Percentiles rank a stretch among this genome's conserved stretches.
Evolutionary conservation across 2,888 invertebrate genomes (phyloP).

Genomic region (Ditylenchus weischeri): DNA sequence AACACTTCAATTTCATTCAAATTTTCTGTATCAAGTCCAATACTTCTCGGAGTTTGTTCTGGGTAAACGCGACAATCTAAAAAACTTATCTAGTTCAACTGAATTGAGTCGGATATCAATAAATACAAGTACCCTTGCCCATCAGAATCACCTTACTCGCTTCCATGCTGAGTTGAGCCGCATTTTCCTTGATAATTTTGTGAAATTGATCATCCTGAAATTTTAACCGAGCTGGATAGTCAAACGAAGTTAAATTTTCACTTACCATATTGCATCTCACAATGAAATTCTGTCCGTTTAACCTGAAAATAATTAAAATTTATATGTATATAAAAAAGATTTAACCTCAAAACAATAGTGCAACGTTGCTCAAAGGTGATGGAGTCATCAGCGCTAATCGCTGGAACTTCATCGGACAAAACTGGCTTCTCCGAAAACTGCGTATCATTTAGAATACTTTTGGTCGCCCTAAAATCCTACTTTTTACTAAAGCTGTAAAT

Average conservation of each 20-base stretch:
- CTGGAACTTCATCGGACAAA: too few species aligned
- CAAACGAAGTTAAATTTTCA: background rate
- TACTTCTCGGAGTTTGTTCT: constrained; percentile 14
- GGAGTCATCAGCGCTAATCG: too few species aligned
- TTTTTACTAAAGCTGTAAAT: too few species aligned
- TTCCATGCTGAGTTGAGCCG: constrained; percentile 14
- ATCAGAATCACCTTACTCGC: constrained; percentile 16
- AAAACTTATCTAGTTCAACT: too few species aligned
- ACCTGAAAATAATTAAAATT: constrained; percentile 5
- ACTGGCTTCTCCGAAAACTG: too few species aligned
- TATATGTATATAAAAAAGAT: background rate
- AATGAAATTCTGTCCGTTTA: background rate
- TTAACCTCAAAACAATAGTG: too few species aligned
- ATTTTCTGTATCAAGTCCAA: constrained; percentile 13
- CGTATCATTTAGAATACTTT: too few species aligned
- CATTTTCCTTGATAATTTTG: constrained; percentile 18
- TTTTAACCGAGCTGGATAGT: background rate
- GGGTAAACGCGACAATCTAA: constrained; percentile 11
- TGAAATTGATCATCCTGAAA: constrained; percentile 20
- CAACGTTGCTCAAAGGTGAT: too few species aligned
- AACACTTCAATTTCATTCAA: constrained; percentile 21
- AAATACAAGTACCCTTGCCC: background rate
- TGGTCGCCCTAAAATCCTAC: too few species aligned
- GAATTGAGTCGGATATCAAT: too few species aligned
- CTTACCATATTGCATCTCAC: constrained; percentile 4